phyloP scores from a whole-genome alignment of 2,113 vertebrate genomes.

The Pollimyrus isidori region DNA sequence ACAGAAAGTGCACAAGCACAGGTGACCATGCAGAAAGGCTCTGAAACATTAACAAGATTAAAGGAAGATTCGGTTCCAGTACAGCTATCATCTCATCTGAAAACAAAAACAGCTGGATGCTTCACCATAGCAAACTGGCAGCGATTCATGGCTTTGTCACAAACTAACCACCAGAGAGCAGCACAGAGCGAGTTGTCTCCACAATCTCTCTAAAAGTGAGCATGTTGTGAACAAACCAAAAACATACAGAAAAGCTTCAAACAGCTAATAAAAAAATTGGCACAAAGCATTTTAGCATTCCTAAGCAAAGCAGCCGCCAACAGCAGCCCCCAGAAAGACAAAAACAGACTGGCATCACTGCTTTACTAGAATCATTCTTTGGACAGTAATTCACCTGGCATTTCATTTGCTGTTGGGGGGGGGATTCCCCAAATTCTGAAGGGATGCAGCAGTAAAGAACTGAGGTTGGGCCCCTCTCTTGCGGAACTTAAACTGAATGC shows the following conservation, averaged over 20 bases:
- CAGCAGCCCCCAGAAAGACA: not conserved
- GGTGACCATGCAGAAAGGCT: conserved; percentile 5
- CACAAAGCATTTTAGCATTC: not conserved
- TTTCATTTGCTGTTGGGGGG: not conserved
- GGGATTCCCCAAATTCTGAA: not conserved
- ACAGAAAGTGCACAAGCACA: not conserved
- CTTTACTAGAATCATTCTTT: not conserved
- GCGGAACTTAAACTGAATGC: not conserved
- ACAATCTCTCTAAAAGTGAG: not conserved
- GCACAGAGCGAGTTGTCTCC: not conserved
- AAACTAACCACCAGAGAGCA: not conserved
- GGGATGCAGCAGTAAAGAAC: not conserved
- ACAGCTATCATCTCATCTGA: not conserved
- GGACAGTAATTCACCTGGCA: not conserved
- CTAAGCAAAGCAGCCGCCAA: not conserved
- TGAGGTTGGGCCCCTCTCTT: not conserved
- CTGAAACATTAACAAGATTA: not conserved
- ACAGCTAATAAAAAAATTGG: not conserved
- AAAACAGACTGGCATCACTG: not conserved
- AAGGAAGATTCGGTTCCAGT: not conserved
- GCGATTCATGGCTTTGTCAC: not conserved
- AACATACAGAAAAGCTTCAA: not conserved
- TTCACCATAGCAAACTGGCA: not conserved
- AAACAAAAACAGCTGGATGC: not conserved
- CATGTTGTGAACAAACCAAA: not conserved